These are phyloP conservation scores for Syritta pipiens DNA, from an alignment of 2,888 invertebrate species.

Conservation along the genomic window DNA sequence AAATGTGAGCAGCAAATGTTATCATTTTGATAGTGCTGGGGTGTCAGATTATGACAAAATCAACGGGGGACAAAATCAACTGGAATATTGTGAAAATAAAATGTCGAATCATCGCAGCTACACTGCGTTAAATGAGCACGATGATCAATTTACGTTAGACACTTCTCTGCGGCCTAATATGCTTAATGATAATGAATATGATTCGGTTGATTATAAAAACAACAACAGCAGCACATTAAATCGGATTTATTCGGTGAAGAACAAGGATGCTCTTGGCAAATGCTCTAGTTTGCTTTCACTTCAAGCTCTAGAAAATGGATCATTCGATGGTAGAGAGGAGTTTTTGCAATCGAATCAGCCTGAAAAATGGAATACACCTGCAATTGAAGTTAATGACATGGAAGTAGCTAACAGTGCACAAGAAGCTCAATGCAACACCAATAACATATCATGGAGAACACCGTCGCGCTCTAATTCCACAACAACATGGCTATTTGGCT, in stretches of 20 bases:
- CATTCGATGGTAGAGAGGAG: neutral
- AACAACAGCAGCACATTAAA: slow-evolving; percentile 32
- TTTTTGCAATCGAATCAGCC: slow-evolving; percentile 12
- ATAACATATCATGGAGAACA: slow-evolving; percentile 57
- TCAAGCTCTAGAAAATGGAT: neutral
- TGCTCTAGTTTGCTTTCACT: slow-evolving; percentile 16
- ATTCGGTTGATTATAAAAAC: slow-evolving; percentile 33
- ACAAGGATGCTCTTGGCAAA: slow-evolving; percentile 7
- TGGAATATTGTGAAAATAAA: neutral
- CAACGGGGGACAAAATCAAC: neutral
- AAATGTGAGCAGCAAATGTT: neutral
- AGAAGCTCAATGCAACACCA: slow-evolving; percentile 1
- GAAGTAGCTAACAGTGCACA: slow-evolving; percentile 32
- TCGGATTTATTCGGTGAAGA: slow-evolving; percentile 11
- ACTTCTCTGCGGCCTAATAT: neutral
- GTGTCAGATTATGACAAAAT: neutral
- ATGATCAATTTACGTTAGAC: neutral
- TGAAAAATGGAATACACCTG: slow-evolving; percentile 23
- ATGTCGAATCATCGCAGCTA: neutral
- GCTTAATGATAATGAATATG: slow-evolving; percentile 39
- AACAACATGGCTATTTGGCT: slow-evolving; percentile 77
- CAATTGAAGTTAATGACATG: neutral
- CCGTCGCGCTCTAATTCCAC: slow-evolving; percentile 70
- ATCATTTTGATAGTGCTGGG: neutral
- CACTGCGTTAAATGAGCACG: slow-evolving; percentile 13